These are phyloP conservation scores for Triplophysa yarkandensis DNA, from an alignment of 2,797 vertebrate species.

Conservation along the genomic window DNA sequence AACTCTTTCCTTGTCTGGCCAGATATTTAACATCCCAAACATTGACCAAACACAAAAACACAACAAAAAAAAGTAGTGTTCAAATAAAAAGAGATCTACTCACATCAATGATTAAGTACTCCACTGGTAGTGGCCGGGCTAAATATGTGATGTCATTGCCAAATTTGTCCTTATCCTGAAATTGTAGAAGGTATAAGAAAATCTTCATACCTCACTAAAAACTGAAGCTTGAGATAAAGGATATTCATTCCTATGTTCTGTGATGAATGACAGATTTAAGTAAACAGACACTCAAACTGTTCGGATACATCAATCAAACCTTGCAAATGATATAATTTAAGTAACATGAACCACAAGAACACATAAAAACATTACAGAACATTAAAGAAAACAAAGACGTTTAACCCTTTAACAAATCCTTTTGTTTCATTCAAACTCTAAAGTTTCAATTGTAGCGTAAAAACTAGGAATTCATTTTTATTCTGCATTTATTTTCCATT, in stretches of 20 bases:
- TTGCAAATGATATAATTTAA: background rate
- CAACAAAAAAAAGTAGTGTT: background rate
- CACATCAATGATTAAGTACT: constrained; percentile 97
- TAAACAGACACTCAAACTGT: background rate
- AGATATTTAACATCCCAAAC: background rate
- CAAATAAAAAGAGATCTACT: constrained; percentile 68
- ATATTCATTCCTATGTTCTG: background rate
- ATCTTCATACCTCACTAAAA: background rate
- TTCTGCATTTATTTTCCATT: background rate
- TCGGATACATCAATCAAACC: constrained; percentile 14
- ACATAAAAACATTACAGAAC: background rate
- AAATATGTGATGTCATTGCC: constrained; percentile 97
- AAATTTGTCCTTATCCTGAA: constrained; percentile 95
- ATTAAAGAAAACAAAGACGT: background rate
- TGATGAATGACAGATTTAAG: background rate
- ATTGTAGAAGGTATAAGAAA: background rate
- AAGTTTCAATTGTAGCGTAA: background rate
- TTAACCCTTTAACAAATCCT: background rate
- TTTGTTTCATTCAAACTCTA: too few species aligned
- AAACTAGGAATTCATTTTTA: background rate
- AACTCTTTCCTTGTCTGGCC: background rate
- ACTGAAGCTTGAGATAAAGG: background rate
- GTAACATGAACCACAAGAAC: background rate
- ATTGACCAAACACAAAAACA: background rate
- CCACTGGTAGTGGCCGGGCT: constrained; percentile 94